Conservation (phyloP, 1,140 invertebrate genomes). For the Eumaeus atala region DNA sequence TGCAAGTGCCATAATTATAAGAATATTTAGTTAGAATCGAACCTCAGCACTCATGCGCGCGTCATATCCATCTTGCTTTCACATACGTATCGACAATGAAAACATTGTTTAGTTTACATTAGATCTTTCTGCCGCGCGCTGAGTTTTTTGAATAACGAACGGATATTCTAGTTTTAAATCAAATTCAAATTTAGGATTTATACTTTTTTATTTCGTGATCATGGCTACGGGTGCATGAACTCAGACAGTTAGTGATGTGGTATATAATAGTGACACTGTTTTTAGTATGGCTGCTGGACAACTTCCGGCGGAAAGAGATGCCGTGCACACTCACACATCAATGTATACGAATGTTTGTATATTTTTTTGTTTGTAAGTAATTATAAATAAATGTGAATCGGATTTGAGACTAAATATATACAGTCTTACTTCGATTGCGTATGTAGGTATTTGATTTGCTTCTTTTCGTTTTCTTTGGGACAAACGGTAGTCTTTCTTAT, state of each 20-base stretch:
- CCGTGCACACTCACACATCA: conserved; percentile 37
- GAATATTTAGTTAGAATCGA: conserved; percentile 39
- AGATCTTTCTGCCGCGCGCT: conserved; percentile 8
- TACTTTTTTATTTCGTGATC: background rate
- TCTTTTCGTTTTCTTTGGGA: too few relatives aligned
- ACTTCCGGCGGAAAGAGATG: conserved; percentile 49
- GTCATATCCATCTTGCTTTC: conserved; percentile 54
- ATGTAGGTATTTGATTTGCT: too few relatives aligned
- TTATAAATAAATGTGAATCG: background rate
- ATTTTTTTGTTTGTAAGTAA: conserved; percentile 20
- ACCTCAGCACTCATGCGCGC: conserved; percentile 38
- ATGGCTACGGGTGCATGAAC: conserved; percentile 1
- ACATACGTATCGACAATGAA: conserved; percentile 46
- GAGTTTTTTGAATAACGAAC: background rate
- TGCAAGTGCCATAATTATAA: conserved; percentile 38
- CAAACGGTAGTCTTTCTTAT: too few relatives aligned
- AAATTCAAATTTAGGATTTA: conserved; percentile 14
- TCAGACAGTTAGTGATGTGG: conserved; percentile 31
- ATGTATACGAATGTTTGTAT: conserved; percentile 55
- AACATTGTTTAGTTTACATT: conserved; percentile 36
- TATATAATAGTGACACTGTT: conserved; percentile 50
- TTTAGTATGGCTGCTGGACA: conserved; percentile 54
- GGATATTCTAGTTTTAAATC: background rate
- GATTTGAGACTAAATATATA: too few relatives aligned
- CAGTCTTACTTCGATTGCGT: too few relatives aligned